These are phyloP conservation scores for Aphelenchoides avenae DNA, from an alignment of 1,140 invertebrate species.

Conservation along the genomic window DNA sequence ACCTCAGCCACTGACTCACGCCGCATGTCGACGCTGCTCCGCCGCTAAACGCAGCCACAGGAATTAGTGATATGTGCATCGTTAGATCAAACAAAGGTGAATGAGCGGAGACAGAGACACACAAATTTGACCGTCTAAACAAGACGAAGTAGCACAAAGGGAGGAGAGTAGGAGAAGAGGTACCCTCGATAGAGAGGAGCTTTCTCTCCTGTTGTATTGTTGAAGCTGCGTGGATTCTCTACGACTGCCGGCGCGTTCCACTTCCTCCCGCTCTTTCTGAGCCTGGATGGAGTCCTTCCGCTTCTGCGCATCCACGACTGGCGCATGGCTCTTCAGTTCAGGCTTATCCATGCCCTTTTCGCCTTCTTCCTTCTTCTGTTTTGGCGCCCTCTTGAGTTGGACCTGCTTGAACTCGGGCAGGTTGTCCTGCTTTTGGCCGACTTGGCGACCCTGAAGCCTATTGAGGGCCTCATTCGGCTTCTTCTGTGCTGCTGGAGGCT, in stretches of 20 bases:
- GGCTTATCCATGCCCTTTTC: conserved; percentile 15
- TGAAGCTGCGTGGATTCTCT: conserved; percentile 26
- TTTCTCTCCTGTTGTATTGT: conserved; percentile 9
- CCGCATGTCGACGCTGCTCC: conserved; percentile 58
- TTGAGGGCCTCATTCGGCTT: too few relatives aligned
- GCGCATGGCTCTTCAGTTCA: conserved; percentile 5
- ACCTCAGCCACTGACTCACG: conserved; percentile 54
- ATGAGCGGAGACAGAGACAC: conserved; percentile 9
- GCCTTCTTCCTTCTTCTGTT: conserved; percentile 20
- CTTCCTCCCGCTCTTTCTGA: too few relatives aligned
- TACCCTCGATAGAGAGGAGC: too few relatives aligned
- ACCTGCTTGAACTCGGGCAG: conserved; percentile 30
- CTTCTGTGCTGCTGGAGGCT: too few relatives aligned
- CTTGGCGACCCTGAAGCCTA: conserved; percentile 34
- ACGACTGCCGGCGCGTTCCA: conserved; percentile 4
- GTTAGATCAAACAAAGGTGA: conserved; percentile 8
- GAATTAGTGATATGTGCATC: conserved; percentile 10
- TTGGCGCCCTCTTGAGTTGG: conserved; percentile 25
- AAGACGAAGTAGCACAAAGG: conserved; percentile 8
- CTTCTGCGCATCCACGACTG: too few relatives aligned
- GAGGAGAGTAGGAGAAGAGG: conserved; percentile 7
- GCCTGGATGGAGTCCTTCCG: too few relatives aligned
- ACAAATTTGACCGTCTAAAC: conserved; percentile 2
- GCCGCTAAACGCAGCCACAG: too few relatives aligned
- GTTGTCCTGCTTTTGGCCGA: conserved; percentile 34